Base-by-base conservation (phyloP, 2,888 invertebrate genomes). In the Norana najaformis region DNA sequence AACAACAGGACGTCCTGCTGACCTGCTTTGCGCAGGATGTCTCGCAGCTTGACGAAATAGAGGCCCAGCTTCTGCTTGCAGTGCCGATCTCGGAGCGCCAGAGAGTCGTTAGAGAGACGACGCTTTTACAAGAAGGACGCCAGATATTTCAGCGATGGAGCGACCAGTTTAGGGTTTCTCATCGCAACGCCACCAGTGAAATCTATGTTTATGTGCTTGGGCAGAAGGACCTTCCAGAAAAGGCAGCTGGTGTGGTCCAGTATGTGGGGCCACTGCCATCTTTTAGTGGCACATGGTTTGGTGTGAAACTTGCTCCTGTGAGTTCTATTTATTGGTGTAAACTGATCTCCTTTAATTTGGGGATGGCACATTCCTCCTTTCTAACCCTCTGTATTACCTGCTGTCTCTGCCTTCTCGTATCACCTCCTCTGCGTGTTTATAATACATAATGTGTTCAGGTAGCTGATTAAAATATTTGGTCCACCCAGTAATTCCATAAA, bases 241-340 rank as follows among this genome's bases (percentile, higher is more conserved):
- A 90, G 38, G 53, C 83, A 23, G 88, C 82, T 30, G 91, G 91
- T 23, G 34, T 90, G 34, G 39, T 91, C 20, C 89, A 83, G 36
- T 91, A 91, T 88, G 88, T 90, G n/a, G 91, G 91, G 88, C 69
- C 69, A 30, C 83, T 94, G 8, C 92, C 92, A 41, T 93, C 93
- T 30, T 88, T 92, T 20, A 92, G 92, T 88, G 94, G 94, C 88
- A 93, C 92, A 47, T 92, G 92, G 91, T 94, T 94, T 92, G 94
- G 94, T 39, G 92, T 94, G 18, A 94, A 93, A 92, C 92, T 93
- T 85, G 88, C 91, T 47, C 83, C 89, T 37, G 91, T 91, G 34
- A 90, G 91, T 90, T 83, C 37, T 89, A 34, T 36, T 89, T 83
- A 36, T 37, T 37, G 38, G 35, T 47, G 0, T 23, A 69, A 53